These are phyloP conservation scores for Agrotis exclamationis DNA, from an alignment of 2,888 invertebrate genomes.

Conservation along the genomic window DNA sequence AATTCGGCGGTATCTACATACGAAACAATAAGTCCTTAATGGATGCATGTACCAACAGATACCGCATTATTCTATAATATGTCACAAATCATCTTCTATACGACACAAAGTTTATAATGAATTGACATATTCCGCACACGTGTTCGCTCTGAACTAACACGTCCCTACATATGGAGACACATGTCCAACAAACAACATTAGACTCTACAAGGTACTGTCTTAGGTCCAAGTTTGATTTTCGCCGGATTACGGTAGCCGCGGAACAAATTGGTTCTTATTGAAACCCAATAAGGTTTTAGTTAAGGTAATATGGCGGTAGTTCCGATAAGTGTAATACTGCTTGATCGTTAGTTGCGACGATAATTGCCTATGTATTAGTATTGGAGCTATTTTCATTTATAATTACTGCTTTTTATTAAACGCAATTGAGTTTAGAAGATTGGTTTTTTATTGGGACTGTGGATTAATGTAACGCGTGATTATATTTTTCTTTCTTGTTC, in stretches of 20 bases:
- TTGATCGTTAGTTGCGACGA: constrained; percentile 70
- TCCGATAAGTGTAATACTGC: constrained; percentile 71
- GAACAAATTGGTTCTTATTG: constrained; percentile 72
- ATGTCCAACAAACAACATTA: constrained; percentile 58
- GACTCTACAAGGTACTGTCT: constrained; percentile 52
- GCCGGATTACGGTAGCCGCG: constrained; percentile 45
- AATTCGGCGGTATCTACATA: constrained; percentile 75
- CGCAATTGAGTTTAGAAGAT: constrained; percentile 53
- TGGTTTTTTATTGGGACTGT: constrained; percentile 53
- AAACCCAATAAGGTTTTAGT: constrained; percentile 66
- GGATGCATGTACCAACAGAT: constrained; percentile 83
- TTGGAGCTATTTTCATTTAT: constrained; percentile 59
- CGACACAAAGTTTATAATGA: constrained; percentile 90
- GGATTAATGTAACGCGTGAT: constrained; percentile 44
- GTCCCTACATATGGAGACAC: constrained; percentile 61
- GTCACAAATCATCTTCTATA: constrained; percentile 89
- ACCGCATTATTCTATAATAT: constrained; percentile 88
- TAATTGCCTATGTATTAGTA: constrained; percentile 66
- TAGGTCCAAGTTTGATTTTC: constrained; percentile 30
- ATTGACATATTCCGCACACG: constrained; percentile 90
- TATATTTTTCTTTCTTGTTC: constrained; percentile 44
- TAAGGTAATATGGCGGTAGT: constrained; percentile 58
- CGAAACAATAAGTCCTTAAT: constrained; percentile 86
- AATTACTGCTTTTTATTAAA: constrained; percentile 61
- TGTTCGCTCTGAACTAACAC: constrained; percentile 76